These are phyloP conservation scores for Lophotis ruficrista DNA, from an alignment of 2,113 vertebrate species.

Conservation along the genomic window DNA sequence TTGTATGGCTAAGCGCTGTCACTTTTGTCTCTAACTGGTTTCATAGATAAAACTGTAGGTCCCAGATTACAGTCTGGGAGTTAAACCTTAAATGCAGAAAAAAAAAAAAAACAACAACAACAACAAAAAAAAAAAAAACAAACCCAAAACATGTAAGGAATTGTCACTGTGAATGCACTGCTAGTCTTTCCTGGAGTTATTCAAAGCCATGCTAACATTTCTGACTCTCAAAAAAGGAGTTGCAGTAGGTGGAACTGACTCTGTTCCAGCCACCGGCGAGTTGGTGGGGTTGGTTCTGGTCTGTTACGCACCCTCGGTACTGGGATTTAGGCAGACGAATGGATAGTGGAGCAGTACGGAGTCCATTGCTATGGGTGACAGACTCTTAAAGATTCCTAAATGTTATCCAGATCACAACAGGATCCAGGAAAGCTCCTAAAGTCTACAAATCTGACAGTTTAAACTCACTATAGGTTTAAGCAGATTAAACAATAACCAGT, in stretches of 20 bases:
- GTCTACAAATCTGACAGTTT: background rate
- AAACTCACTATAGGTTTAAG: background rate
- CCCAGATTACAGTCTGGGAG: background rate
- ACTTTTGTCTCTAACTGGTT: background rate
- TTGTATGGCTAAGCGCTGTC: background rate
- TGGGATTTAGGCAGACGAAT: background rate
- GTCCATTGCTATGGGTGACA: background rate
- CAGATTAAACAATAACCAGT: background rate
- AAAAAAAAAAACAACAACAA: no score
- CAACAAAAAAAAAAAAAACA: background rate
- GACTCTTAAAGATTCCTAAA: background rate
- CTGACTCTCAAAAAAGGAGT: background rate
- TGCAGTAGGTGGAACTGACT: background rate
- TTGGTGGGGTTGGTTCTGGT: accelerated
- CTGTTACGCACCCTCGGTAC: accelerated
- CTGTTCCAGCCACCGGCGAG: background rate
- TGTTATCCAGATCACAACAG: background rate
- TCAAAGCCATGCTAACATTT: background rate
- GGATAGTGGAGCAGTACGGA: background rate
- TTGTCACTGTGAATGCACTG: background rate
- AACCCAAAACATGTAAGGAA: background rate
- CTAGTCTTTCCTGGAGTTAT: background rate
- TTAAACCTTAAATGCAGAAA: background rate
- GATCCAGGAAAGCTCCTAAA: background rate
- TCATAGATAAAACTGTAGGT: background rate